These are phyloP conservation scores for Mactra quadrangularis DNA, from an alignment of 1,140 invertebrate species.

Conservation along the genomic window DNA sequence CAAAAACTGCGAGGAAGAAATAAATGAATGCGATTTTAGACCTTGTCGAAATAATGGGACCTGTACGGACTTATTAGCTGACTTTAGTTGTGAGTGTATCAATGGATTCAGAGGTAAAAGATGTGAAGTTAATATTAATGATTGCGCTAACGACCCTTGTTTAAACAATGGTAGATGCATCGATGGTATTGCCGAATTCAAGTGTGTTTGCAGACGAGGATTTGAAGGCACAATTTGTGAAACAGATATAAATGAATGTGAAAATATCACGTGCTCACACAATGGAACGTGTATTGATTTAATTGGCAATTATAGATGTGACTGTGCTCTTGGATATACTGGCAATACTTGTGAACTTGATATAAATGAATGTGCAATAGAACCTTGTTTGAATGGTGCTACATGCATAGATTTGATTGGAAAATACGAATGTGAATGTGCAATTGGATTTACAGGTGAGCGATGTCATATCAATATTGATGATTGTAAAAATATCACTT, in stretches of 20 bases:
- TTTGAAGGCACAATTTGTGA: constrained; percentile 34
- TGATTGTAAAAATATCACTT: constrained; percentile 43
- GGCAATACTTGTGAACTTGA: constrained; percentile 16
- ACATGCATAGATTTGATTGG: neutral
- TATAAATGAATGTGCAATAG: constrained; percentile 9
- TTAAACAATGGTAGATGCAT: constrained; percentile 25
- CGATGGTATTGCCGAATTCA: constrained; percentile 6
- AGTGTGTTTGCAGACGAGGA: constrained; percentile 14
- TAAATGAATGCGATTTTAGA: neutral
- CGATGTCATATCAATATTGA: constrained; percentile 34
- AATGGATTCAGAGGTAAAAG: neutral
- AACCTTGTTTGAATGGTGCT: constrained; percentile 23
- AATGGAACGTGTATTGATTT: constrained; percentile 12
- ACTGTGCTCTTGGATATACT: constrained; percentile 14
- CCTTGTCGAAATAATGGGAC: constrained; percentile 5
- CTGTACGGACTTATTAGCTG: neutral
- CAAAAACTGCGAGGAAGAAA: neutral
- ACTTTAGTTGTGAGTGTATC: constrained; percentile 2
- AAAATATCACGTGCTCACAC: constrained; percentile 1
- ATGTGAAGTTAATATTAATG: neutral
- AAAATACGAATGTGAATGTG: neutral
- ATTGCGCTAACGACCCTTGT: constrained; percentile 18
- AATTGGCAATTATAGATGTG: neutral
- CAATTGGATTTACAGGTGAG: constrained; percentile 6
- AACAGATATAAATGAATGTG: constrained; percentile 37